Evolutionary conservation across 2,888 invertebrate species (phyloP), one percentile per base, ranked within the genome.

Genomic region (Leistus spinibarbis): DNA sequence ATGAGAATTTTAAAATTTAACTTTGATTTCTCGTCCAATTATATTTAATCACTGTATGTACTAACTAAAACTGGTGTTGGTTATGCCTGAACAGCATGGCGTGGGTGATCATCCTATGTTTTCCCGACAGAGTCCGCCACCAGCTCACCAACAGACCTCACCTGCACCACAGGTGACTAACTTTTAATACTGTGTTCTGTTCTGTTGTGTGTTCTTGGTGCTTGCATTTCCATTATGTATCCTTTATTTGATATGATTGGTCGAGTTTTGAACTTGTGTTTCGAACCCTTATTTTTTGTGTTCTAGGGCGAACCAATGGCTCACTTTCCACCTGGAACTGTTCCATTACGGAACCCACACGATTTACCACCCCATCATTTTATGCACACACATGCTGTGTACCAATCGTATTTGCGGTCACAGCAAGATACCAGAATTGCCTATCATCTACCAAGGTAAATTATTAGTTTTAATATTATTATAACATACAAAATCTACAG

Each of bases 121-220:
- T 76, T 82, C 82, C 74, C 83, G 87, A 83, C 91, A 93, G 88
- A 93, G 93, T 86, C 94, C 94, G 82, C 94, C 94, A 83, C 94
- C 94, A 83, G 94, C 95, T 80, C 94, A 94, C 86, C 94, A 94
- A 89, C 94, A 92, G 85, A 89, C 89, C 84, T 91, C 91, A 83
- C 92, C 92, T 81, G 89, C 91, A 83, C 89, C 90, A 84, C 89
- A 91, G 91, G 91, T 91, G 90, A 88, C 81, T 79, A 77, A 75
- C 75, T 69, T 75, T 22, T 13, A 69, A 24, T 22, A 2, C 60
- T 19, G 19, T 60, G 60, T 60, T 60, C 20, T 27, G 24, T 23
- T 22, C 69, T 77, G 76, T 17, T 24, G 64, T 54, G 54, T 23
- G 27, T 65, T 79, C 13, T 79, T 80, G 79, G 80, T 80, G 79